These are phyloP conservation scores for Uromys caudimaculatus DNA, from an alignment of 2,797 vertebrate species.

Conservation along the genomic window DNA sequence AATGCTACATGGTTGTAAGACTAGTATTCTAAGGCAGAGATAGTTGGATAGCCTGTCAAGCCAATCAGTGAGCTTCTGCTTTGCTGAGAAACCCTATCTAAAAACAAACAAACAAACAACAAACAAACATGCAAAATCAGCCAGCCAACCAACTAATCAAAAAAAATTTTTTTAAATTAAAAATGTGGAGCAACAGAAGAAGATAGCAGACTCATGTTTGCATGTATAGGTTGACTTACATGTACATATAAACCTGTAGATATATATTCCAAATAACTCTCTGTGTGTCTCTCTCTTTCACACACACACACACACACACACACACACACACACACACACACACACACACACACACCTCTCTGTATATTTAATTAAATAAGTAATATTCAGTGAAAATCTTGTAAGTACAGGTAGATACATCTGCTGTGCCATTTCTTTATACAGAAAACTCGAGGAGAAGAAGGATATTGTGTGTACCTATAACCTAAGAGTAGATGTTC, in stretches of 20 bases:
- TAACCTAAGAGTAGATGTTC: neutral
- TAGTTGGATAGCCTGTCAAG: neutral
- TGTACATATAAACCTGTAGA: neutral
- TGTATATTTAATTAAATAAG: neutral
- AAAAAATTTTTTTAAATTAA: neutral
- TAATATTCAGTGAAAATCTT: neutral
- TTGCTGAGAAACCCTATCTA: neutral
- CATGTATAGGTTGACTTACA: neutral
- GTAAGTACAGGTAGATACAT: neutral
- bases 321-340: neutral
- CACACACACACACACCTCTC: neutral
- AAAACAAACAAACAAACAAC: neutral
- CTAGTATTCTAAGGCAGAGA: neutral
- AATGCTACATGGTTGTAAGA: neutral
- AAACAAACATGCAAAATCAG: neutral
- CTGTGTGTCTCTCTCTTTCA: neutral
- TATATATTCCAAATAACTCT: neutral
- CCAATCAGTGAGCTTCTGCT: neutral
- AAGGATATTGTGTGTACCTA: neutral
- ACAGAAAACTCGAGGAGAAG: neutral
- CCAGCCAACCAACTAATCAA: neutral
- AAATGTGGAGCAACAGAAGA: neutral
- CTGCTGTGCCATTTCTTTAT: neutral
- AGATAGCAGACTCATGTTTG: neutral
- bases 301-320: neutral